Evolutionary conservation across 2,797 vertebrate species (phyloP), one percentile per base, ranked within the genome.

Genomic region (Malacoraja senta): DNA sequence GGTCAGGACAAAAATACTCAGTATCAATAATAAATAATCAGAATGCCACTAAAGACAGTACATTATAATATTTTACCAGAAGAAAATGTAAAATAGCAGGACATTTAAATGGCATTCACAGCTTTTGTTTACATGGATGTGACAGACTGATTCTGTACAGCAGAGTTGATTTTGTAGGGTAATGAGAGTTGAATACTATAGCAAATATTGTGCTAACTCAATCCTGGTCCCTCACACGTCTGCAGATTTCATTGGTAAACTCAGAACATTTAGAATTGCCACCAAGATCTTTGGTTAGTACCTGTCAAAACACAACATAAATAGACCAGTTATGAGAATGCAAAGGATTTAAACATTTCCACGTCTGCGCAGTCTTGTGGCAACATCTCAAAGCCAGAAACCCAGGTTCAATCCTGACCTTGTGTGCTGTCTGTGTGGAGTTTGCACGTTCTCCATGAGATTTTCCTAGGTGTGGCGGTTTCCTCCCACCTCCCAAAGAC

Each of bases 201-300:
- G 83, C 83, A 86, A 86, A 90, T 17, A 61, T 2, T 3, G 44
- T 24, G 68, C 10, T 74, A 71, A 76, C 44, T 92, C 90, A 92
- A 76, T 92, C 90, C 29, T 53, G 65, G 58, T 98, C 97, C 91
- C 74, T 96, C 86, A 99, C 97, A 95, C 97, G 96, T 94, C 96
- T 96, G 95, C 98, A 99, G 95, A 99, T 99, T 93, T 98, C 98
- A 8, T 96, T 96, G 32, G 98, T 99, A 95, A 99, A 98, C 94
- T 99, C 98, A 0, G 98, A 99, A 94, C 98, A 99, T 94, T 98
- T 99, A 0, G 98, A 95, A 8, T 96, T 98, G 94, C 98, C 98
- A 94, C 98, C 98, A 94, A 99, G 96, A 94, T 99, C 98, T 97
- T 98, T 98, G 3, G 98, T 99, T 93, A 98, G 95, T 94, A 97